Conservation (phyloP, 1,140 invertebrate species). For the Colletes gigas region DNA sequence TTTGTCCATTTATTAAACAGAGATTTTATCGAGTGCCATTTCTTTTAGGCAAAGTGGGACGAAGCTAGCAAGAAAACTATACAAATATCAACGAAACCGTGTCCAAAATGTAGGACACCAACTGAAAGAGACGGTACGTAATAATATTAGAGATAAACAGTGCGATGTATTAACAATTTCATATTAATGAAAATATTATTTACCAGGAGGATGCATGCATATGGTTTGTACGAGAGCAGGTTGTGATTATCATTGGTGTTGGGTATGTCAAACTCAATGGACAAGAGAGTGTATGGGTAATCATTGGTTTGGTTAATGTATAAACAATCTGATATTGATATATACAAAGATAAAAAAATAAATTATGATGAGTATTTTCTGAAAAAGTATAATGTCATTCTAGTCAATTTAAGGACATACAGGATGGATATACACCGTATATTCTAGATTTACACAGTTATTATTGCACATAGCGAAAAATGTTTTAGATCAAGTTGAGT, state of each 20-base stretch:
- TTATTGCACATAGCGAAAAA: no score
- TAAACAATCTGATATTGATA: slow-evolving; percentile 8
- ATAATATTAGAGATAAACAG: not conserved
- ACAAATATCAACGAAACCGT: slow-evolving; percentile 91
- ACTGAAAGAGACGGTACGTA: slow-evolving; percentile 90
- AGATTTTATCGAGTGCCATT: slow-evolving; percentile 27
- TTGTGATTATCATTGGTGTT: slow-evolving; percentile 93
- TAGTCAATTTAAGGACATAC: slow-evolving; percentile 3
- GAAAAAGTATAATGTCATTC: not conserved
- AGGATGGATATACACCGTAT: no score
- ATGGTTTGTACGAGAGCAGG: slow-evolving; percentile 89
- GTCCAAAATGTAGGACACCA: slow-evolving; percentile 92
- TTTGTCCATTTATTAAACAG: slow-evolving; percentile 35
- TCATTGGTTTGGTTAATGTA: slow-evolving; percentile 92
- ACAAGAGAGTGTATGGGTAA: slow-evolving; percentile 92
- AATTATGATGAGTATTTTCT: not conserved
- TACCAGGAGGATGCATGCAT: slow-evolving; percentile 92
- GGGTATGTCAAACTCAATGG: slow-evolving; percentile 93
- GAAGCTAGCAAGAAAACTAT: slow-evolving; percentile 88
- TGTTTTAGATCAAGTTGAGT: no score
- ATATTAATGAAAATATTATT: slow-evolving; percentile 3
- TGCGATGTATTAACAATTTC: not conserved
- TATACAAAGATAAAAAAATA: slow-evolving; percentile 23
- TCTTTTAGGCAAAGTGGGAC: slow-evolving; percentile 87
- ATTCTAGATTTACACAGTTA: no score